Evolutionary conservation across 2,797 vertebrate genomes (phyloP).

Genomic region (Crypturellus tataupa): DNA sequence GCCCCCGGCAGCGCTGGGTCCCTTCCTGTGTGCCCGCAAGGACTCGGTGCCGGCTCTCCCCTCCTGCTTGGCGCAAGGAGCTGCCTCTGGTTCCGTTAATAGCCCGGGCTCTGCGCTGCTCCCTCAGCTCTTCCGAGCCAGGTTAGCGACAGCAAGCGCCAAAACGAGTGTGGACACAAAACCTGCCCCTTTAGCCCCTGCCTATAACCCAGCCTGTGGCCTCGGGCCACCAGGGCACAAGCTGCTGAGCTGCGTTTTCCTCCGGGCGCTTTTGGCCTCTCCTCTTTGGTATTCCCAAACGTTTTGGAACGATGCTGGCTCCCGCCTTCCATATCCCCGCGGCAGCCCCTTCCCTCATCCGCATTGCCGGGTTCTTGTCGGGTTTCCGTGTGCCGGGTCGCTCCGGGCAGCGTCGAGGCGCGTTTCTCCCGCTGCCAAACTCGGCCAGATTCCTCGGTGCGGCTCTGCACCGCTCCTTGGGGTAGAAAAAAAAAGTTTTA

Average conservation of each 20-base stretch:
- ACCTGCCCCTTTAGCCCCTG: neutral
- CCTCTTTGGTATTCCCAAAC: neutral
- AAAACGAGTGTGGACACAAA: neutral
- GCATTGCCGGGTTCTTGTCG: fast-evolving
- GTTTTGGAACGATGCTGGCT: neutral
- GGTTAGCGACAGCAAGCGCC: neutral
- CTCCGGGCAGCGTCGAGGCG: neutral
- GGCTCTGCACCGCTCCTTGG: neutral
- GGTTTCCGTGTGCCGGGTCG: too few relatives aligned
- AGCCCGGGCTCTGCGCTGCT: neutral
- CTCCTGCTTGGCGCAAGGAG: neutral
- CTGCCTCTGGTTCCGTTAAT: conserved; percentile 18
- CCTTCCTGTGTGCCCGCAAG: neutral
- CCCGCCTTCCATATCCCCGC: neutral
- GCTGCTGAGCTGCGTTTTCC: neutral
- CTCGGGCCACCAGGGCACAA: neutral
- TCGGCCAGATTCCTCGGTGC: neutral
- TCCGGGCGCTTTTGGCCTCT: fast-evolving
- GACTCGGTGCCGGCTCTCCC: neutral
- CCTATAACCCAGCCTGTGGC: fast-evolving
- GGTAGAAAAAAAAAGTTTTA: neutral
- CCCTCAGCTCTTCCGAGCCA: neutral
- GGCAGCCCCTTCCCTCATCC: neutral
- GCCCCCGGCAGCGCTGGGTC: neutral
- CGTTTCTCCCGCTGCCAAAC: neutral